Evolutionary conservation across 2,888 invertebrate genomes (phyloP).

Genomic region (Linnaemya tessellans): DNA sequence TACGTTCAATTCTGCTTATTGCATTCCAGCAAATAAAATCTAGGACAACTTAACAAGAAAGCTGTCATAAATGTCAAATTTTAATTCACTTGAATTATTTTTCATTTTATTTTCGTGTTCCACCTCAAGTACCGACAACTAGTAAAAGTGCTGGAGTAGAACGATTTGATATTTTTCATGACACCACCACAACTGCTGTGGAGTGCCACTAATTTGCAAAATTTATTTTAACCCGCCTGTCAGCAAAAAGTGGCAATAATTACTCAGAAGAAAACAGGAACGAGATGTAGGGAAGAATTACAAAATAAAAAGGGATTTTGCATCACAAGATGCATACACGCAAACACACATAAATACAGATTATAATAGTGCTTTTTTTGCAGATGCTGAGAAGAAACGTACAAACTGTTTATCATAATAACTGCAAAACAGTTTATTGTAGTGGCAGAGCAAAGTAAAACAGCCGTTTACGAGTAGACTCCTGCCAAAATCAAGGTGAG

Average conservation of each 20-base stretch:
- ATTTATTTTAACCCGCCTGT: constrained; percentile 50
- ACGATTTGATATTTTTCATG: not conserved
- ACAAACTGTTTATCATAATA: not conserved
- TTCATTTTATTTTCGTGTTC: not conserved
- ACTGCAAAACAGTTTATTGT: not conserved
- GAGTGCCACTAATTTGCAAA: constrained; percentile 48
- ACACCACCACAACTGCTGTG: constrained; percentile 26
- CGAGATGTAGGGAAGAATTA: not conserved
- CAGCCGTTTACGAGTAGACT: too few relatives aligned
- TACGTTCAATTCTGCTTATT: constrained; percentile 30
- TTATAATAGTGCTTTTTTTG: not conserved
- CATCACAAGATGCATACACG: not conserved
- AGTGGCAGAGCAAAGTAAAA: not conserved
- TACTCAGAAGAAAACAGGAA: not conserved
- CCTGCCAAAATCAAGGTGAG: too few relatives aligned
- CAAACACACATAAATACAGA: too few relatives aligned
- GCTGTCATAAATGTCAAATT: constrained; percentile 66
- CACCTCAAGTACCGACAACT: constrained; percentile 2
- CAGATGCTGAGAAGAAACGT: not conserved
- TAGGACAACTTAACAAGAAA: constrained; percentile 55
- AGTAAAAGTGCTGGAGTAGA: not conserved
- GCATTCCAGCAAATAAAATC: constrained; percentile 30
- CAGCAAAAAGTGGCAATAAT: constrained; percentile 50
- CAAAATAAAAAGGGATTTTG: not conserved
- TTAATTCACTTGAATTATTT: constrained; percentile 51